Evolutionary conservation across 1,140 invertebrate genomes (phyloP), one percentile per base, ranked within the genome.

Genomic region (Drosophila subobscura): DNA sequence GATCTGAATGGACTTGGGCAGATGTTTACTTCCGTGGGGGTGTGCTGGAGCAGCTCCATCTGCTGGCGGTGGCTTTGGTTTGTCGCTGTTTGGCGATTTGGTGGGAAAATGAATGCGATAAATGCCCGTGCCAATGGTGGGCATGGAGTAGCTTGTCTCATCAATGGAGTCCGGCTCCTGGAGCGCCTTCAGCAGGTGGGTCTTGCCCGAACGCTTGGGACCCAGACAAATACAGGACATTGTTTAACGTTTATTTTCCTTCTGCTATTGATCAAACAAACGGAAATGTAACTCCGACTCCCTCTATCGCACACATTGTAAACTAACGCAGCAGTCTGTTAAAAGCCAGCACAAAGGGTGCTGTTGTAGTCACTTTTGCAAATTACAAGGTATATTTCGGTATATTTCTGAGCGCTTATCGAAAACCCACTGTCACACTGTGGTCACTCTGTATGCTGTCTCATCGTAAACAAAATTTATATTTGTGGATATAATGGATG

Each of bases 121-220:
- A 47, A 97, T 93, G 90, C 96, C 96, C 2, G 95, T 95, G 1
- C 96, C 96, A 23, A 96, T 94, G 0, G 96, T 97, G 4, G 95
- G 94, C 20, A 96, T 95, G 1, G 95, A 95, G 33, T 94, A 94
- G 46, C 94, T 95, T 0, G 94, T 95, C 54, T 94, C 94, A 73
- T 96, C 95, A 7, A 96, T 94, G 1, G 92, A 92, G 25, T 94
- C 93, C 1, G 93, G 92, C 45, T 94, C 93, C 90, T 96, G 94
- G 4, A 97, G 90, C 47, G 94, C 94, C 91, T 95, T 95, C 44
- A 97, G 88, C 16, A 97, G 88, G n/a, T 96, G 93, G 0, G 95
- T 96, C 93, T 97, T 97, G 0, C 96, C 96, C 1, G 95, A 95
- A 52, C 95, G 94, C 49, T 93, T 93, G 4, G 96, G 96, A 0